Evolutionary conservation across 2,888 invertebrate species (phyloP), one percentile per base, ranked within the genome.

Genomic region (Eueremaeus valkanovi): DNA sequence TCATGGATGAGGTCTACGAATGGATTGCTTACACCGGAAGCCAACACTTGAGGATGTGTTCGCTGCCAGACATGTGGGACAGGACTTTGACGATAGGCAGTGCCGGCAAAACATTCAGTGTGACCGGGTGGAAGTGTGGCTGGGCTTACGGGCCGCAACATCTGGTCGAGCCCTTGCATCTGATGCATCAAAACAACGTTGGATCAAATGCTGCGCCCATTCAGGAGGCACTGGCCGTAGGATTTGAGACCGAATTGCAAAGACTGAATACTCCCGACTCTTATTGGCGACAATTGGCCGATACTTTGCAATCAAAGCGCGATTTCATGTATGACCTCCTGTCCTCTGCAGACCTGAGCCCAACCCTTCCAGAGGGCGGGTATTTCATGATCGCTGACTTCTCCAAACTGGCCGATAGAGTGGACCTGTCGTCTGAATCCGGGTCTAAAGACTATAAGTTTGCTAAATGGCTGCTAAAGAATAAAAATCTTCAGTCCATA

Each of bases 1-100:
- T 99, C 27, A 90, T 95, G 0, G 99, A 99, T 84, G 99, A 99
- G 84, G 99, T 99, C 0, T 99, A 99, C 81, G 98, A 99, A 84
- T 98, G 96, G 95, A 88, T 99, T 83, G 91, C 93, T 16, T 96
- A 90, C 81, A 88, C 91, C 81, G 90, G 91, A 0, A 86, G 88
- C 36, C 86, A 92, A 81, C 93, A 97, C 84, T 88, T 96, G 77
- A 88, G 96, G 83, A 97, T 98, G 77, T 95, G 96, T 45, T 11
- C 93, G 0, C 83, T 99, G 9, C 97, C 97, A 0, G 95, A 86
- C 21, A 99, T 99, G 98, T 99, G 95, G 92, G 95, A 99, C 79
- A 88, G 97, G 31, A 98, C 98, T 0, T 89, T 99, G 45, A 97
- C 98, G 0, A 89, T 99, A 40, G 96, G 98, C 0, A 97, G 96